Conservation (phyloP, 2,113 vertebrate genomes). For the Tragulus kanchil region DNA sequence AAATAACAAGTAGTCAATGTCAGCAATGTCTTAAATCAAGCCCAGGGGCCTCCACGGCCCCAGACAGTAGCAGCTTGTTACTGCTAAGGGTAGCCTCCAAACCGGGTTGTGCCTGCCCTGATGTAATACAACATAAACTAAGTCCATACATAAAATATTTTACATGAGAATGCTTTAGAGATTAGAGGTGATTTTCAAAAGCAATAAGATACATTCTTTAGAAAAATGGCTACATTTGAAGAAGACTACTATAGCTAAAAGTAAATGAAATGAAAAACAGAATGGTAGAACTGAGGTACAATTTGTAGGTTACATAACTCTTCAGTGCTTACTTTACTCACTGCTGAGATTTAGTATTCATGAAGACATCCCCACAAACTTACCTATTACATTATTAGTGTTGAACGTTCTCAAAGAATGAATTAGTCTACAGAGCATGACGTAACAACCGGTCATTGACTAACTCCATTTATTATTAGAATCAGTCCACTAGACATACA, state of each 20-base stretch:
- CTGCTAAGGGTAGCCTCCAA: too few species aligned
- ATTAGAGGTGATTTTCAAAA: constrained; percentile 31
- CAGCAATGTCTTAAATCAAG: constrained; percentile 91
- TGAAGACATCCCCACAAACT: neutral
- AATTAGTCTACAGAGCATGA: neutral
- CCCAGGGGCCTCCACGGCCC: constrained; percentile 90
- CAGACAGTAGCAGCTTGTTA: constrained; percentile 91
- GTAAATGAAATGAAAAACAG: neutral
- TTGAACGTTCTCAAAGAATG: neutral
- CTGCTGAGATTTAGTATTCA: neutral
- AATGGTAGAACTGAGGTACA: neutral
- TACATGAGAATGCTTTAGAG: neutral
- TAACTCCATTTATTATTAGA: neutral
- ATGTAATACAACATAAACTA: too few species aligned
- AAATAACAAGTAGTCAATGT: constrained; percentile 94
- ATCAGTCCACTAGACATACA: neutral
- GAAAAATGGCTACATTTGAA: neutral
- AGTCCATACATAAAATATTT: neutral
- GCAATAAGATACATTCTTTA: neutral
- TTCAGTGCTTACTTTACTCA: neutral
- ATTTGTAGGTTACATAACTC: neutral
- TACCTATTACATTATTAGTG: neutral
- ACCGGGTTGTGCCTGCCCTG: too few species aligned
- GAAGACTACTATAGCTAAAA: neutral
- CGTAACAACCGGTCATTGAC: neutral